These are phyloP conservation scores for Anoplolepis gracilipes DNA, from an alignment of 1,140 invertebrate genomes.

Conservation along the genomic window DNA sequence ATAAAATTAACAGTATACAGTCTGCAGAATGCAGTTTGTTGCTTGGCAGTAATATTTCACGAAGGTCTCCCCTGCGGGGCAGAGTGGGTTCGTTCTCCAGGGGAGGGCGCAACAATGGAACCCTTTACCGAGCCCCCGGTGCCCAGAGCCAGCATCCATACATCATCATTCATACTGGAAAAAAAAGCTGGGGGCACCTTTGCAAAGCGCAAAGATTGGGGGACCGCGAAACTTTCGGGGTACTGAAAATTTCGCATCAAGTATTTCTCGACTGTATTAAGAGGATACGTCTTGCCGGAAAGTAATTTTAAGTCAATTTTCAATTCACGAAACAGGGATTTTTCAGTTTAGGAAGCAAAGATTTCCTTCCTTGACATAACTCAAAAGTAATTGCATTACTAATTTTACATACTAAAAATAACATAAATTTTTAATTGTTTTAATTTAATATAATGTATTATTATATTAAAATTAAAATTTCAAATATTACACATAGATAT, in stretches of 20 bases:
- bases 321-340: background rate
- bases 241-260: slow-evolving; percentile 69
- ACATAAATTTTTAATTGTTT: background rate
- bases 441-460: background rate
- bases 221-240: slow-evolving; percentile 71
- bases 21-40: slow-evolving; percentile 79
- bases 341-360: background rate
- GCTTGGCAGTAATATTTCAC: slow-evolving; percentile 83
- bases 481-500: background rate
- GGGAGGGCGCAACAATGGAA: slow-evolving; percentile 83
- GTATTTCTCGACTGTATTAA: slow-evolving; percentile 63
- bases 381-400: background rate
- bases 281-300: slow-evolving; percentile 40
- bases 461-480: slow-evolving; percentile 8
- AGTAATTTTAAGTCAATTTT: background rate
- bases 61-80: slow-evolving; percentile 74
- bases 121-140: slow-evolving; percentile 85
- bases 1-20: slow-evolving; percentile 85
- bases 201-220: slow-evolving; percentile 53
- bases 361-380: background rate
- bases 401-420: background rate
- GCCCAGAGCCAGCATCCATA: slow-evolving; percentile 84
- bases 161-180: slow-evolving; percentile 84
- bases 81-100: slow-evolving; percentile 73
- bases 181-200: slow-evolving; percentile 78